Conservation (phyloP, 2,797 vertebrate species). For the Accipiter minullus region DNA sequence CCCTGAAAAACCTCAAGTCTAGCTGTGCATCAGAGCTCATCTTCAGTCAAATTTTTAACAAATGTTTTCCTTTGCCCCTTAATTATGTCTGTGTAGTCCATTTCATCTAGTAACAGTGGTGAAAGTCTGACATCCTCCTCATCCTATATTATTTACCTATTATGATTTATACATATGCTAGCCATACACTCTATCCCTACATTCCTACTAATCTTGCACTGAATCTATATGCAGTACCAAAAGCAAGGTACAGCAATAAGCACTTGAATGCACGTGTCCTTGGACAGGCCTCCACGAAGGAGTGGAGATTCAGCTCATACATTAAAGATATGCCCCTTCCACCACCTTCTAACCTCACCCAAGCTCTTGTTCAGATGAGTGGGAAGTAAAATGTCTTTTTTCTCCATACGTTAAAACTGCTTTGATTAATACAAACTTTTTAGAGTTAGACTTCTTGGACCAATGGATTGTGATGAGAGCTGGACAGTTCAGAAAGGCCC, state of each 20-base stretch:
- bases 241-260: not conserved
- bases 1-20: not conserved
- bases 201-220: not conserved
- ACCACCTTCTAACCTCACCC: not conserved
- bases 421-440: not conserved
- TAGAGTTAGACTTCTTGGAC: not conserved
- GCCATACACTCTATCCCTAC: rapidly evolving
- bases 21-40: not conserved
- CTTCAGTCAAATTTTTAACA: not conserved
- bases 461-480: not conserved
- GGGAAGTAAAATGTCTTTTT: not conserved
- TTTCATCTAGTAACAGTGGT: not conserved
- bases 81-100: not conserved
- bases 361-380: rapidly evolving
- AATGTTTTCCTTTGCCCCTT: not conserved
- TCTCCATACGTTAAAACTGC: not conserved
- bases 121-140: not conserved
- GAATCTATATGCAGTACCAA: not conserved
- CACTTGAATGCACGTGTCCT: not conserved
- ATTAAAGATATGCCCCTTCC: not conserved
- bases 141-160: not conserved
- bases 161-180: not conserved
- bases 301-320: not conserved
- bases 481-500: not conserved
- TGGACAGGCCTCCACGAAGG: not conserved